phyloP scores from a whole-genome alignment of 2,113 vertebrate species.

The Pelusios castaneus region DNA sequence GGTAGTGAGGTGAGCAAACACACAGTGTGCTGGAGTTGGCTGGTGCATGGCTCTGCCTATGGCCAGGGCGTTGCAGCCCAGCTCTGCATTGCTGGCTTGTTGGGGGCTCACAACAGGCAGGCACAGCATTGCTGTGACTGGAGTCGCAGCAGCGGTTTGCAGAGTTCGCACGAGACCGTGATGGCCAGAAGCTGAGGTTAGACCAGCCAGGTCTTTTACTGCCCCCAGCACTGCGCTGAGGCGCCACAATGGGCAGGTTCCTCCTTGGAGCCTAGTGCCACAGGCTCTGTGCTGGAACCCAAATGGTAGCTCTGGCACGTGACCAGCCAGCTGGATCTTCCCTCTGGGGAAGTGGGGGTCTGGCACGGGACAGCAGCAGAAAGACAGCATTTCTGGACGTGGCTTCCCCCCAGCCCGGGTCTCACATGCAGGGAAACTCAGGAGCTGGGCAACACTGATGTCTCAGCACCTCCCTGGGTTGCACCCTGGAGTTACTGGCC shows the following conservation, averaged over 20 bases:
- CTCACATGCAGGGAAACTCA: not conserved
- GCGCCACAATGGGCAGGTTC: not conserved
- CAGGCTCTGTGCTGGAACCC: too few species aligned
- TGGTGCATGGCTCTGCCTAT: not conserved
- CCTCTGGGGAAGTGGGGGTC: not conserved
- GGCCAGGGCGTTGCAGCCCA: not conserved
- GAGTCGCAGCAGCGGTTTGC: too few species aligned
- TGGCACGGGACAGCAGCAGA: not conserved
- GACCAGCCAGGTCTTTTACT: not conserved
- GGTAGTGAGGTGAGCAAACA: fast-evolving
- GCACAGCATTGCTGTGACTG: not conserved
- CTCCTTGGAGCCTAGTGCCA: too few species aligned
- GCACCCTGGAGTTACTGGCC: too few species aligned
- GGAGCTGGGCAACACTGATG: not conserved
- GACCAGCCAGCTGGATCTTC: not conserved
- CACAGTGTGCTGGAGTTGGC: not conserved
- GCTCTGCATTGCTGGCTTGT: not conserved
- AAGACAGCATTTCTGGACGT: not conserved
- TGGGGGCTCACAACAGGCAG: not conserved
- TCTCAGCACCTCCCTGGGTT: too few species aligned
- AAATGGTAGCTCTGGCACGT: not conserved
- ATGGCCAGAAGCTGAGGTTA: not conserved
- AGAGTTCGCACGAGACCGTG: not conserved
- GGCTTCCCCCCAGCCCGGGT: not conserved
- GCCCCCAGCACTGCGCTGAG: not conserved